Conservation (phyloP, 2,888 invertebrate genomes). For the Diogma glabrata region DNA sequence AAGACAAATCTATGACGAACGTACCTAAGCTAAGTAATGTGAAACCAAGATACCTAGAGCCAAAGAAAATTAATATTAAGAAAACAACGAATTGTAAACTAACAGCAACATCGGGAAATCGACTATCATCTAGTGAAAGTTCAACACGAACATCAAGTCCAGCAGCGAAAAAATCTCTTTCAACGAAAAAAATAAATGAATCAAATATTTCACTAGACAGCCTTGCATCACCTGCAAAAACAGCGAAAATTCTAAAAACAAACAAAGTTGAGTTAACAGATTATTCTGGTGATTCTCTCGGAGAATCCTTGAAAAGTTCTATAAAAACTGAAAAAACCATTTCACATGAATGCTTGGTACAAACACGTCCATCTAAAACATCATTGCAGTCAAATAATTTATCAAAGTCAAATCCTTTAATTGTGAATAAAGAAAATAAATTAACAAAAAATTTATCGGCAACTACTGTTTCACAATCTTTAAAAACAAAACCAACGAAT, state of each 20-base stretch:
- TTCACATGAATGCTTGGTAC: conserved; percentile 33
- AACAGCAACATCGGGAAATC: conserved; percentile 22
- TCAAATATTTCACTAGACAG: conserved; percentile 34
- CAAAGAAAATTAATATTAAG: conserved; percentile 31
- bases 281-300: conserved; percentile 31
- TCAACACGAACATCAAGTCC: conserved; percentile 34
- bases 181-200: conserved; percentile 14
- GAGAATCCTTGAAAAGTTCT: conserved; percentile 36
- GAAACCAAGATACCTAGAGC: conserved; percentile 50
- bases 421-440: conserved; percentile 10
- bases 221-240: conserved; percentile 28
- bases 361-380: conserved; percentile 6
- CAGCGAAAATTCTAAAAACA: conserved; percentile 23
- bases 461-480: not conserved
- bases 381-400: conserved; percentile 6
- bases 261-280: conserved; percentile 21
- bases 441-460: not conserved
- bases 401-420: conserved; percentile 7
- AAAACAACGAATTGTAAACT: conserved; percentile 10
- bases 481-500: not conserved
- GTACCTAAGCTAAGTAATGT: not conserved
- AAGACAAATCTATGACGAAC: conserved; percentile 4
- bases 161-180: conserved; percentile 22
- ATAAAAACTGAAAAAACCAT: conserved; percentile 34
- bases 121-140: conserved; percentile 36